Evolutionary conservation across 2,888 invertebrate species (phyloP).

Genomic region (Pristionchus mayeri): DNA sequence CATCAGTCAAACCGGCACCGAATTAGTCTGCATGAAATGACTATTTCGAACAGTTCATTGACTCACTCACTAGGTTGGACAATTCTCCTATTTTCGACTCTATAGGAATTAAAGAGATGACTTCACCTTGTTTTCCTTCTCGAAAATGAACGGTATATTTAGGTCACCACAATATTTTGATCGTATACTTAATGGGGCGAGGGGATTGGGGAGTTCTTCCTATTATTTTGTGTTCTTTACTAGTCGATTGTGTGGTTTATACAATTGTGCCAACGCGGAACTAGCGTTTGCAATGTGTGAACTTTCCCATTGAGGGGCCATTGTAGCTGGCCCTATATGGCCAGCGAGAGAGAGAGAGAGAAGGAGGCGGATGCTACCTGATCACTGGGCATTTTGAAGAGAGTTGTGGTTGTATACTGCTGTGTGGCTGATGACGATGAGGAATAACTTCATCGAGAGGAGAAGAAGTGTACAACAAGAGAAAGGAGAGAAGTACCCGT

Average conservation of each 20-base stretch:
- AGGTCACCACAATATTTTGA: conserved; percentile 36
- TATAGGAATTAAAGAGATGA: neutral
- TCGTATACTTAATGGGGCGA: neutral
- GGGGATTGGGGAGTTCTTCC: neutral
- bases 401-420: neutral
- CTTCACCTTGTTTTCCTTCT: neutral
- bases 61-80: conserved; percentile 4
- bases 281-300: neutral
- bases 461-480: conserved; percentile 17
- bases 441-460: neutral
- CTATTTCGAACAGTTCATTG: conserved; percentile 18
- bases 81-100: neutral
- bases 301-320: neutral
- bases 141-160: neutral
- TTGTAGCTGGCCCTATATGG: neutral
- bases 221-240: neutral
- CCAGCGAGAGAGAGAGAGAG: neutral
- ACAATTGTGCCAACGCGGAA: conserved; percentile 11
- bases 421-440: neutral
- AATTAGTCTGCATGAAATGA: neutral
- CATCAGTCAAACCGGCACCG: conserved; percentile 40
- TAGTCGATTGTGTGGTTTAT: neutral
- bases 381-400: conserved; percentile 12
- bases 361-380: neutral
- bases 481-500: conserved; percentile 1